Percentiles rank a stretch among this genome's conserved stretches.
Conservation (phyloP, 2,888 invertebrate species). For the Cheilosia grossa region DNA sequence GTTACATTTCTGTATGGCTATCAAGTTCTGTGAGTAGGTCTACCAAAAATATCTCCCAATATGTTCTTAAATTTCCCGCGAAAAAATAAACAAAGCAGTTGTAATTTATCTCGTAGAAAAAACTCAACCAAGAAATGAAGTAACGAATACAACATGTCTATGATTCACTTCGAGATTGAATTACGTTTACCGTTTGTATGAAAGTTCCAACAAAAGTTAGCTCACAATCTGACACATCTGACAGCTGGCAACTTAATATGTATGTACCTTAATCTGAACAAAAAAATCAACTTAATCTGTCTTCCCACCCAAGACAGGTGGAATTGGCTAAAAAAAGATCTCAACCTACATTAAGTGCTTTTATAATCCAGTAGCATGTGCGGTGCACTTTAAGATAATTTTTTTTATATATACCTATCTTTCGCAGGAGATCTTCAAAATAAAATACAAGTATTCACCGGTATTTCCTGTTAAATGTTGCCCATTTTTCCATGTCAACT, state of each 20-base stretch:
- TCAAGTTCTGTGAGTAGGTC: too few relatives aligned
- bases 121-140: too few relatives aligned
- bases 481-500: constrained; percentile 41
- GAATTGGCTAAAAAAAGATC: background rate
- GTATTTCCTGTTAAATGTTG: background rate
- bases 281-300: constrained; percentile 5
- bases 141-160: too few relatives aligned
- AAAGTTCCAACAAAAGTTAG: too few relatives aligned
- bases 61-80: too few relatives aligned
- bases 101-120: too few relatives aligned
- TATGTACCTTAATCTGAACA: background rate
- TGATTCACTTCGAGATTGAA: too few relatives aligned
- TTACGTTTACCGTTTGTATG: too few relatives aligned
- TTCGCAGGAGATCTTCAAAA: background rate
- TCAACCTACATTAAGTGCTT: constrained; percentile 53
- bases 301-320: constrained; percentile 1
- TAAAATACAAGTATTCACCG: constrained; percentile 26
- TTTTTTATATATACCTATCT: background rate
- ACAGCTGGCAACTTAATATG: background rate
- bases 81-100: too few relatives aligned
- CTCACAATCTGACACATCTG: background rate
- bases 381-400: too few relatives aligned
- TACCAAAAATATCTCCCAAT: too few relatives aligned
- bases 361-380: constrained; percentile 13
- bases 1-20: too few relatives aligned